Base-by-base conservation (phyloP, 1,140 invertebrate species). In the Brachionus plicatilis region DNA sequence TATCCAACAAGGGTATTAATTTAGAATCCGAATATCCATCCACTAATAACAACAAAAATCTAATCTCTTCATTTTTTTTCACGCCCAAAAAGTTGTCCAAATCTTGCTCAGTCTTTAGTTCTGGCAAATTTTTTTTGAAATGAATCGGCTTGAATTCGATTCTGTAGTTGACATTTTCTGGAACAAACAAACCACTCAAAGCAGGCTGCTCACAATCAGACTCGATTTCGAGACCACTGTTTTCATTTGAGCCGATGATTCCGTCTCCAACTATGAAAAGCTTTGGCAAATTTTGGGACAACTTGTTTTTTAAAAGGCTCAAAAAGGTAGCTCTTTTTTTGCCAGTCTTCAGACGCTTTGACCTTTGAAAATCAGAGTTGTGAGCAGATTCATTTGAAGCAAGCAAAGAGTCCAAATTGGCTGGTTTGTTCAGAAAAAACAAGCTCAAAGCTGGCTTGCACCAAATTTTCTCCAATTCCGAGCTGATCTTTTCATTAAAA, bases 21-120 rank as follows among this genome's bases (percentile, higher is more conserved):
- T 76, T 76, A 14, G 45, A 76, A 50, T 76, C 45, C n/a, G 72
- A 76, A 50, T 50, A 50, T 27, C 72, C 72, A 29, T 76, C 72
- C 8, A 50, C 24, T 76, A 76, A 29, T 45, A 76, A 5, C 12
- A 76, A n/a, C 9, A 76, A 20, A 76, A 50, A 76, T 76, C 29
- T 76, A 3, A 76, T 45, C 8, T 47, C 41, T 50, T 76, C 72
- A 50, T 76, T 37, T 37, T 24, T 4, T 14, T 76, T 27, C 1
- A 76, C 20, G 3, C 45, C 45, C 24, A 76, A 76, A 76, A 27
- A 76, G 12, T 33, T 27, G 47, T 76, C 27, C 24, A 76, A 76
- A 14, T 76, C 72, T 27, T 76, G 27, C 43, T 50, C 43, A 27
- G 45, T 76, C n/a, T 76, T 76, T 3, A 76, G 47, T 12, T 50